Evolutionary conservation across 2,888 invertebrate genomes (phyloP).

Genomic region (Ethmia dodecea): DNA sequence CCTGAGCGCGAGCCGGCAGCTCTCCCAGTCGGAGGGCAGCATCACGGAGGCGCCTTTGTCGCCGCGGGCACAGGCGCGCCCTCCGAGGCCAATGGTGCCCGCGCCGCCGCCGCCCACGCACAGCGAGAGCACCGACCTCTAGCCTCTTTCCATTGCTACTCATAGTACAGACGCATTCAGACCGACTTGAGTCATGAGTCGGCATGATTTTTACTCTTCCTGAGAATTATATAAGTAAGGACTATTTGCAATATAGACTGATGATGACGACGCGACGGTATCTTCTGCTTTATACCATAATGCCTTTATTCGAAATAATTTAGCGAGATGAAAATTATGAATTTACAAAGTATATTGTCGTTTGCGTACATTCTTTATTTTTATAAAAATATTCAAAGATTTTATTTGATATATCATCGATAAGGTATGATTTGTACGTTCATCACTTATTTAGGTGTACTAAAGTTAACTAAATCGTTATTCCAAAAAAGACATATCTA

Average conservation of each 20-base stretch:
- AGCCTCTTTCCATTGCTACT: too few species aligned
- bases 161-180: too few species aligned
- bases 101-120: conserved; percentile 40
- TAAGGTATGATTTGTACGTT: conserved; percentile 18
- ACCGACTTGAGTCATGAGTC: too few species aligned
- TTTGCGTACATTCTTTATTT: conserved; percentile 59
- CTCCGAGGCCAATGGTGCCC: conserved; percentile 45
- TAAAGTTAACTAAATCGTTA: too few species aligned
- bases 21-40: conserved; percentile 79
- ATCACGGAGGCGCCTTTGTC: conserved; percentile 71
- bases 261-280: too few species aligned
- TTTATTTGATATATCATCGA: conserved; percentile 33
- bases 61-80: conserved; percentile 39
- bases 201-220: too few species aligned
- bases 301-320: neutral
- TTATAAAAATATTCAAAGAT: conserved; percentile 32
- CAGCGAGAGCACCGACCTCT: conserved; percentile 54
- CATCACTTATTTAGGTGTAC: conserved; percentile 4
- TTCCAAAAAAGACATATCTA: conserved; percentile 54
- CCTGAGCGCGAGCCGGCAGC: conserved; percentile 60
- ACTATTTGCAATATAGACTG: conserved; percentile 3
- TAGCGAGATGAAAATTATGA: neutral
- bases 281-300: neutral
- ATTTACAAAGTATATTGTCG: conserved; percentile 19
- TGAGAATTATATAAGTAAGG: too few species aligned